Base-by-base conservation (phyloP, 2,797 vertebrate species). In the Syngnathus acus region DNA sequence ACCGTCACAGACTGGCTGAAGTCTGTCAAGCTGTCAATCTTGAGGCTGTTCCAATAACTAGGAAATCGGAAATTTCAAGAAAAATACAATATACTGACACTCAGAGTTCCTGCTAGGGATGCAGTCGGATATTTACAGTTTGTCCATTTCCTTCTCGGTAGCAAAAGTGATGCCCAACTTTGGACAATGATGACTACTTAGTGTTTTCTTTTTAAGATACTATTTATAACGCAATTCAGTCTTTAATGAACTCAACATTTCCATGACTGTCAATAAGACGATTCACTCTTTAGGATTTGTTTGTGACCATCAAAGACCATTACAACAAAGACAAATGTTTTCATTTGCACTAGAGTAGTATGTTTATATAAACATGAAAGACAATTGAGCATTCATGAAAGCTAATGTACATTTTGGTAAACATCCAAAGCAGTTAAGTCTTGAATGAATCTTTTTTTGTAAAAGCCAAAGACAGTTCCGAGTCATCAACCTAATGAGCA, bases 21-120 rank as follows among this genome's bases (percentile, higher is more conserved):
- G 26, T 57, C 55, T 58, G 32, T 17, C 55, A 58, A 38, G 6
- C 55, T 58, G 55, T 38, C 55, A 58, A 58, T 58, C 55, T 37
- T 14, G 14, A 14, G 3, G 6, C 55, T 38, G 32, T 5, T 17
- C 55, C 55, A 58, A 53, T n/a, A 9, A 21, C 50, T 53, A 10
- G 13, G 14, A 38, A 58, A 38, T 58, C 6, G 26, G 32, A 58
- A 37, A 38, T 37, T 37, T 38, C 32, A 17, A 17, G 6, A 58
- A 38, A 32, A 58, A 58, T 58, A 16, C 55, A 37, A 19, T 17
- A 26, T 32, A 38, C 37, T 58, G 55, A 58, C 55, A 58, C 26
- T 58, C 53, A 54, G 53, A 54, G 23, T 54, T 54, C 13, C 26
- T 9, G 23, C 53, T 5, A 4, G 6, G 3, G 26, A 38, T 6